Evolutionary conservation across 1,140 invertebrate species (phyloP), one percentile per base, ranked within the genome.

Genomic region (Lepidurus couesii): DNA sequence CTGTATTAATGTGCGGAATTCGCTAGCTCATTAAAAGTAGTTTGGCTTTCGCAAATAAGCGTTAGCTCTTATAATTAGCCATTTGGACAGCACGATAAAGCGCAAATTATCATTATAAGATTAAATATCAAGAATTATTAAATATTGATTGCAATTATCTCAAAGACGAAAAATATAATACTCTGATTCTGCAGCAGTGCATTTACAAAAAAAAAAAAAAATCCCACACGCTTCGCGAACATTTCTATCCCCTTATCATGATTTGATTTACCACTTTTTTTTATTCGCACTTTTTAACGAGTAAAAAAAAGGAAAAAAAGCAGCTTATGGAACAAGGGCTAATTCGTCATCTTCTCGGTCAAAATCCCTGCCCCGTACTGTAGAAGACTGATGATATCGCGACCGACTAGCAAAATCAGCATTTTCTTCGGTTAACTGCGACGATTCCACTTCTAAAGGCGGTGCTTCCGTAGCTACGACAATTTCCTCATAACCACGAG

Each of bases 401-500:
- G 93, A 90, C 81, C 96, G 89, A 45, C 91, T 91, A 1, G 94
- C 90, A 86, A 97, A 98, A 85, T 98, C 96, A 85, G 94, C 91
- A 86, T 98, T 98, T 82, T 97, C 94, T 83, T 97, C 95, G 80
- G 95, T 98, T 34, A 97, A 86, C 84, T 96, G 93, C 75, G 94
- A 90, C 24, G 94, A 91, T 81, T 90, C 90, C 26, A 95, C 89
- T 82, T 93, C 89, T 9, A 97, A 89, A 74, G 91, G 92, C 1
- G 93, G 92, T 83, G 93, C 92, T 10, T 91, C 89, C 1, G 95
- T 93, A 5, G 95, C 93, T 74, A 97, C 93, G 0, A 97, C 91
- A 82, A 97, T 92, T 84, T 96, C 93, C 83, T 97, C 94, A 81
- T 95, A 95, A 83, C 93, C 91, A 77, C 91, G 88, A 47, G 91